Base-by-base conservation (phyloP, 1,140 invertebrate genomes). In the Acromyrmex echinatior region DNA sequence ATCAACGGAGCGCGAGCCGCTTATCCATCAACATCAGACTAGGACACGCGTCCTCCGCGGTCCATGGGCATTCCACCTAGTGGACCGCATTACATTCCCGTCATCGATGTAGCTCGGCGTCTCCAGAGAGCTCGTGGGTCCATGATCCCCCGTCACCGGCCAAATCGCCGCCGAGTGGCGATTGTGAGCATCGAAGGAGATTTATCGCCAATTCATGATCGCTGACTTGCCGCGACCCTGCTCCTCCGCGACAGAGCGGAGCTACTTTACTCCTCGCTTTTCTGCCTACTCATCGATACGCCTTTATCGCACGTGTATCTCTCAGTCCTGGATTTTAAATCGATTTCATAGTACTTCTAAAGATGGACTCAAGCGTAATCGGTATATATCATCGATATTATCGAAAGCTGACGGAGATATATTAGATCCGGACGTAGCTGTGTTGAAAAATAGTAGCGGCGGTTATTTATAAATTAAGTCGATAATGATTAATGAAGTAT, bases 11-110 rank as follows among this genome's bases (percentile, higher is more conserved):
- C 87, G 79, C 84, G 70, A 71, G 39, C 62, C 68, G 89, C 62
- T 88, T 90, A 93, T 93, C 85, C 90, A 92, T 91, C 91, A 90
- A 90, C 90, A 92, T 92, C 91, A 70, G 45, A 1, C 65, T 25
- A 39, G 21, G 87, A 92, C 80, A 81, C 86, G 89, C 76, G 35
- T 65, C 65, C 74, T 85, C 31, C 74, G 68, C 74, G 68, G 25
- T 16, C 58, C n/a, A 31, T 18, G 68, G 63, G 53, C 81, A 81
- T 76, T 79, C 73, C 85, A 74, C 63, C 21, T 74, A 25, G 66
- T 65, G 82, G 70, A 90, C 18, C 60, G 62, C 49, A 56, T 87
- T 87, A 63, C 73, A 73, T 74, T 68, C 74, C 68, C 68, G 68
- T 51, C 60, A 66, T 53, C 60, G 74, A 87, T 84, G 60, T 77